Conservation (phyloP, 2,113 vertebrate genomes). For the Uria lomvia region DNA sequence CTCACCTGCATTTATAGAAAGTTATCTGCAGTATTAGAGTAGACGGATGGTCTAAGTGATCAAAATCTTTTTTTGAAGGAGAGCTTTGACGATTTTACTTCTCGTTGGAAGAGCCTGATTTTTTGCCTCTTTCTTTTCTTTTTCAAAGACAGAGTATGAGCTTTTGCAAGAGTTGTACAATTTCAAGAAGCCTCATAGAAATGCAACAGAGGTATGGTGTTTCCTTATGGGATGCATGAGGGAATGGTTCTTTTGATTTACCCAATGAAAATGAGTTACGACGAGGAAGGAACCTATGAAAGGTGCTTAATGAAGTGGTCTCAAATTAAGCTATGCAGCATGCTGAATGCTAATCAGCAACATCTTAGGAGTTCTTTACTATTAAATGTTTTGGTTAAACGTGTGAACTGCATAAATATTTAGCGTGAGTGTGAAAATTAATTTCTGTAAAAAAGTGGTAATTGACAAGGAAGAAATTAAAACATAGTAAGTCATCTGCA, state of each 20-base stretch:
- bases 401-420: neutral
- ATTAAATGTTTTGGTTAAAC: neutral
- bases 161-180: conserved; percentile 88
- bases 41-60: neutral
- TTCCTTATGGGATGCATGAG: neutral
- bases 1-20: neutral
- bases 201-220: conserved; percentile 78
- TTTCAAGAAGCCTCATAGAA: conserved; percentile 81
- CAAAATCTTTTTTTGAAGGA: neutral
- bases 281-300: neutral
- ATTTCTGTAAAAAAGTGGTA: neutral
- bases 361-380: neutral
- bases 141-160: conserved; percentile 84
- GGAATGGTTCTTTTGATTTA: neutral
- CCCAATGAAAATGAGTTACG: neutral
- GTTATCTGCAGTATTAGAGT: neutral
- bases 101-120: neutral
- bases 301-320: conserved; percentile 4
- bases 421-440: neutral
- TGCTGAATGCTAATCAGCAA: neutral
- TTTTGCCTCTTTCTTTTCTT: neutral
- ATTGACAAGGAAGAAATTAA: neutral
- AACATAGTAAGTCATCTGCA: neutral
- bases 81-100: neutral
- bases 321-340: neutral